A percentile compares a stretch with the other conserved stretches of the same genome.
phyloP scores from a whole-genome alignment of 1,140 invertebrate genomes.

The Drosophila mojavensis region DNA sequence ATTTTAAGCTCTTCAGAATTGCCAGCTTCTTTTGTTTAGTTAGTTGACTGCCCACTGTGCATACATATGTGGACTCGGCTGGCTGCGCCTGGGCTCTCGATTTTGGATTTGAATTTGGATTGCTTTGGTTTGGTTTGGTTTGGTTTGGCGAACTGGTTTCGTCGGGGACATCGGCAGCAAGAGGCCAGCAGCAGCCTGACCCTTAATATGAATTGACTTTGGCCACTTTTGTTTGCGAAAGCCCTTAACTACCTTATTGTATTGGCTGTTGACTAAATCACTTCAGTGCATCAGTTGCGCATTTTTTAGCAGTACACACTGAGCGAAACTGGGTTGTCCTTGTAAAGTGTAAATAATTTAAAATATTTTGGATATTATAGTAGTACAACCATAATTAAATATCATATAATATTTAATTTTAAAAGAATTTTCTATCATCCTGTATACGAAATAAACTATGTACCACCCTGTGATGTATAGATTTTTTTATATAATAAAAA shows the following conservation, averaged over 20 bases:
- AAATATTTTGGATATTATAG: too few species aligned
- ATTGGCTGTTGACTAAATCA: conserved; percentile 25
- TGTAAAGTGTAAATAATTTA: not conserved
- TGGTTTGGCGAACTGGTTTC: conserved; percentile 42
- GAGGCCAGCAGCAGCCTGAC: conserved; percentile 5
- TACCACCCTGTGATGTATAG: too few species aligned
- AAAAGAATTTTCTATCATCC: too few species aligned
- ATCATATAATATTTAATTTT: too few species aligned
- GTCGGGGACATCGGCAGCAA: not conserved
- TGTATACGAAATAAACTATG: too few species aligned
- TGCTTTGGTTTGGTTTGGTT: too few species aligned
- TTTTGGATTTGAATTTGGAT: conserved; percentile 67
- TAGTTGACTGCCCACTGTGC: conserved; percentile 36
- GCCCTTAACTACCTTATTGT: conserved; percentile 38
- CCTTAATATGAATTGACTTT: conserved; percentile 35
- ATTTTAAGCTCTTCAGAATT: conserved; percentile 77
- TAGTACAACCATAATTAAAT: too few species aligned
- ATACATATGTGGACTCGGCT: conserved; percentile 11
- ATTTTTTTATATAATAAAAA: too few species aligned
- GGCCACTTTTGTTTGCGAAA: conserved; percentile 26
- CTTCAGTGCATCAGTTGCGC: conserved; percentile 28
- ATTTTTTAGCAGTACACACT: conserved; percentile 28
- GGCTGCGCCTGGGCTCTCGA: conserved; percentile 29
- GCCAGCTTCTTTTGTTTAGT: conserved; percentile 66
- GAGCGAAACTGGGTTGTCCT: not conserved